Conservation (phyloP, 2,888 invertebrate species). For the Mallateleia sp. region DNA sequence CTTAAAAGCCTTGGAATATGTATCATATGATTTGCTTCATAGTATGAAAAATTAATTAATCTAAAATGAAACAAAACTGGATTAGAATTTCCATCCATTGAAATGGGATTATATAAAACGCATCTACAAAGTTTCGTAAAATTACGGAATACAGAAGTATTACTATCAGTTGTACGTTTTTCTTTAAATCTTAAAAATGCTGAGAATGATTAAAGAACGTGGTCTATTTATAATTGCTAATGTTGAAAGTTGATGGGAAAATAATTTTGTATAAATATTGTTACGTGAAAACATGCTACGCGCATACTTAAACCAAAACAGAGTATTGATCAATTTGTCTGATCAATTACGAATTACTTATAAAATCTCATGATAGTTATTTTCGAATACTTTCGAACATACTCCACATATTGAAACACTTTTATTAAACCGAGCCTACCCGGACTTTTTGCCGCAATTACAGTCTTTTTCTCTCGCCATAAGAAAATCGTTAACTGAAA, state of each 20-base stretch:
- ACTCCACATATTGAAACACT: constrained; percentile 36
- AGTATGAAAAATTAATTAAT: too few species aligned
- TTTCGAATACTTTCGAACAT: constrained; percentile 53
- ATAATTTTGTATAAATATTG: constrained; percentile 38
- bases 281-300: constrained; percentile 47
- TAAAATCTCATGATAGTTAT: constrained; percentile 35
- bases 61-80: too few species aligned
- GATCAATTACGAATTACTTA: constrained; percentile 57
- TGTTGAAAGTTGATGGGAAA: constrained; percentile 54
- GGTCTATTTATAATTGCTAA: constrained; percentile 44
- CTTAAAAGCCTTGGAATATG: too few species aligned
- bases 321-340: constrained; percentile 58
- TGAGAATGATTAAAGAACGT: too few species aligned
- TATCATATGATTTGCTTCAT: too few species aligned
- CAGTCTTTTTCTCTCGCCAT: constrained; percentile 27
- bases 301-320: constrained; percentile 51
- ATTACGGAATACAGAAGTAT: too few species aligned
- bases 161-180: too few species aligned
- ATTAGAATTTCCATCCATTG: too few species aligned
- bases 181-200: too few species aligned
- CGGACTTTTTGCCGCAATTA: background rate
- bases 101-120: too few species aligned
- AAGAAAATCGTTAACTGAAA: constrained; percentile 49
- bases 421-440: constrained; percentile 22
- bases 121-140: too few species aligned